phyloP scores from a whole-genome alignment of 2,888 invertebrate genomes.

The Exephanes ischioxanthus region DNA sequence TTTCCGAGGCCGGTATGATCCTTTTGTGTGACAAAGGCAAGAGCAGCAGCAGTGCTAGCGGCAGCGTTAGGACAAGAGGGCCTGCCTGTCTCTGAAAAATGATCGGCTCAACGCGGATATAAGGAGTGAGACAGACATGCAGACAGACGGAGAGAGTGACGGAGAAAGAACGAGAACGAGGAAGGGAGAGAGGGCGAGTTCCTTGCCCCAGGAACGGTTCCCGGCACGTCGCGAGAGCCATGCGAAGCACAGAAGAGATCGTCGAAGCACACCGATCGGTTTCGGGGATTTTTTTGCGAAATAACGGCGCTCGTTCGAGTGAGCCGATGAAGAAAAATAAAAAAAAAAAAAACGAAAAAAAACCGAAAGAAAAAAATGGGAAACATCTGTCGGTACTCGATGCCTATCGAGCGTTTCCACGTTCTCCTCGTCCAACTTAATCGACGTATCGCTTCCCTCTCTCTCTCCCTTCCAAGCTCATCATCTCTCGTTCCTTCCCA shows the following conservation, averaged over 20 bases:
- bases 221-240: slow-evolving; percentile 44
- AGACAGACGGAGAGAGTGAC: neutral
- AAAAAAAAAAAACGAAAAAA: slow-evolving; percentile 43
- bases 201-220: slow-evolving; percentile 48
- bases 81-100: slow-evolving; percentile 65
- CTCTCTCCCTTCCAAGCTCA: slow-evolving; percentile 38
- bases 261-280: slow-evolving; percentile 77
- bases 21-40: slow-evolving; percentile 49
- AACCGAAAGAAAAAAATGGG: slow-evolving; percentile 77
- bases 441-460: slow-evolving; percentile 59
- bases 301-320: slow-evolving; percentile 81
- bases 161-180: neutral
- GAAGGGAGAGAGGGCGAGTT: slow-evolving; percentile 25
- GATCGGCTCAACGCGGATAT: slow-evolving; percentile 69
- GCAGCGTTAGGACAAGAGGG: slow-evolving; percentile 20
- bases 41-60: slow-evolving; percentile 10
- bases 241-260: slow-evolving; percentile 57
- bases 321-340: slow-evolving; percentile 55
- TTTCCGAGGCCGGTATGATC: slow-evolving; percentile 27
- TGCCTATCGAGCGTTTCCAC: slow-evolving; percentile 82
- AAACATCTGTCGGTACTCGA: slow-evolving; percentile 84
- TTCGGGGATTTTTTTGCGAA: slow-evolving; percentile 83
- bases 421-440: slow-evolving; percentile 73
- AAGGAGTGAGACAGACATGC: slow-evolving; percentile 34
- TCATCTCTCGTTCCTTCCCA: slow-evolving; percentile 57